Evolutionary conservation across 2,113 vertebrate species (phyloP).

Genomic region (Nipponia nippon): DNA sequence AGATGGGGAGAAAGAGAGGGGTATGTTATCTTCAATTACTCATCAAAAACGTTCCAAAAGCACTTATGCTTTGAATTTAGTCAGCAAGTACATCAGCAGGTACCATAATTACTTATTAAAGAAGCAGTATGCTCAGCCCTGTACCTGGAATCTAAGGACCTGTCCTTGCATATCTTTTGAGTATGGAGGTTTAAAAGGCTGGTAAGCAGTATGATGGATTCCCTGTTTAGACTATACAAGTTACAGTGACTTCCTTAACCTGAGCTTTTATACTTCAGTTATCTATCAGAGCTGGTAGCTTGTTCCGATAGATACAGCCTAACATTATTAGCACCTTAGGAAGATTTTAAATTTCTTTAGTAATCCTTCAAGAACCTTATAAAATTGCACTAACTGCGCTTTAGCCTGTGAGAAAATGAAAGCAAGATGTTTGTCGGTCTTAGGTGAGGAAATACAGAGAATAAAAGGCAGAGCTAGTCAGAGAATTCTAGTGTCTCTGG

Average conservation of each 20-base stretch:
- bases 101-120: neutral
- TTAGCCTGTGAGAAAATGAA: neutral
- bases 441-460: neutral
- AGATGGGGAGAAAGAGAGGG: neutral
- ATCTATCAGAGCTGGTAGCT: neutral
- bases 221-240: neutral
- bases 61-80: neutral
- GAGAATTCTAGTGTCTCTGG: neutral
- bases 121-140: neutral
- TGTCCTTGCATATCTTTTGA: neutral
- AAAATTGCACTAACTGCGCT: slow-evolving; percentile 20
- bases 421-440: neutral
- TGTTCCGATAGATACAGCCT: neutral
- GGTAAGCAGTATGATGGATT: neutral
- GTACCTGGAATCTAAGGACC: neutral
- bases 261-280: neutral
- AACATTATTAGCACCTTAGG: neutral
- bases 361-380: neutral
- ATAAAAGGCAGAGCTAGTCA: neutral
- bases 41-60: neutral
- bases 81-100: neutral
- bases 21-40: neutral
- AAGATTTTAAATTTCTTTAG: slow-evolving; percentile 20
- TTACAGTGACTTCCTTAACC: neutral
- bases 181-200: neutral